A percentile compares a stretch with the other conserved stretches of the same genome.
phyloP scores from a whole-genome alignment of 1,140 invertebrate species.

The Drosophila malerkotliana region DNA sequence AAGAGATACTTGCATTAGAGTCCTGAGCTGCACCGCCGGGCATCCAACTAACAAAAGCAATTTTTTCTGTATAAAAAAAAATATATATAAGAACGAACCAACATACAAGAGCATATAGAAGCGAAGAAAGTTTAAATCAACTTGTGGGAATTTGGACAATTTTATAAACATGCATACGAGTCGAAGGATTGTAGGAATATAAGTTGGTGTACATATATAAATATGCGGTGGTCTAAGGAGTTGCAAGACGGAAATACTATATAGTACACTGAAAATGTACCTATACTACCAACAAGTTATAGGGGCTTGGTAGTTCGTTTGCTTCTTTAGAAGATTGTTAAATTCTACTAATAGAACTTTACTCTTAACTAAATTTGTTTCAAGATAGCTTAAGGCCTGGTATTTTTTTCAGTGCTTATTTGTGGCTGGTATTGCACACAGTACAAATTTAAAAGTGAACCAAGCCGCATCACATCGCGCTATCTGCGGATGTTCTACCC shows the following conservation, averaged over 20 bases:
- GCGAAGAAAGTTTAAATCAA: conserved; percentile 77
- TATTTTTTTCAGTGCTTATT: conserved; percentile 14
- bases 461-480: conserved; percentile 67
- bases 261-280: neutral
- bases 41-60: conserved; percentile 53
- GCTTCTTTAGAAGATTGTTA: too few species aligned
- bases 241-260: conserved; percentile 7
- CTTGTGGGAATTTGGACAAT: conserved; percentile 81
- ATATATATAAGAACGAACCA: conserved; percentile 12
- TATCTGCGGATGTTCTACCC: conserved; percentile 66
- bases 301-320: too few species aligned
- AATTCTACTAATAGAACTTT: neutral
- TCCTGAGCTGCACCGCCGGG: conserved; percentile 31
- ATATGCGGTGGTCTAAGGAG: conserved; percentile 10
- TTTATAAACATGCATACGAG: conserved; percentile 71
- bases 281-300: conserved; percentile 6
- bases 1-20: conserved; percentile 47
- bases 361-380: neutral
- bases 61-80: conserved; percentile 29
- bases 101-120: conserved; percentile 7
- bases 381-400: neutral
- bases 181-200: conserved; percentile 21
- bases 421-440: conserved; percentile 35
- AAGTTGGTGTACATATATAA: conserved; percentile 33
- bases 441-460: conserved; percentile 79